Evolutionary conservation across 2,113 vertebrate species (phyloP), one percentile per base, ranked within the genome.

Genomic region (Chamaetylas fuelleborni): DNA sequence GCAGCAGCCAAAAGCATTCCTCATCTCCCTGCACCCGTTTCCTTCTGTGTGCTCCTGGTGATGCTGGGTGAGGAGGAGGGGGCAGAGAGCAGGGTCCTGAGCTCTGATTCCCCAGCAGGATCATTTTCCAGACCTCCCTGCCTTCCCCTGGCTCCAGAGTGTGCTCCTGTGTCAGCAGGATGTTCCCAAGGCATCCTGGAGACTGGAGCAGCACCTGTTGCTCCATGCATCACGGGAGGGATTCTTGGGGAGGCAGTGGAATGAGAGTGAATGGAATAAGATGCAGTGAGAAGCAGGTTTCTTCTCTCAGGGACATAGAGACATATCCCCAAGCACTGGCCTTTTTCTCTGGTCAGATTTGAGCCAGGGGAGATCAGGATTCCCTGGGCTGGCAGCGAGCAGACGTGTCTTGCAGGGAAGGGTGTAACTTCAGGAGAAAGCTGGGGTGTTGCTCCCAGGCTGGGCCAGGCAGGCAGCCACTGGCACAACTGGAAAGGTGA

Each of bases 401-500:
- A 66, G 16, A 43, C 6, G 0, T 51, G 65, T 62, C 78, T 73
- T 56, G 31, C 2, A 12, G 85, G 67, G 74, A 71, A 67, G 90
- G 93, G 90, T 64, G 86, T 58, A 29, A 61, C 86, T 53, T 19
- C 42, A 14, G 90, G 51, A 76, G 96, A 91, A 58, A 72, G 82
- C 40, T 16, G 76, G 66, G 70, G 23, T 62, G 92, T 16, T 73
- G 47, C 56, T 93, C 16, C 25, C 54, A 6, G 70, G 51, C 81
- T 70, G 85, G 51, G 81, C 78, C 78, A 38, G 69, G 38, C 17
- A 5, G 64, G 71, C 64, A 94, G 71, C 70, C 92, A 67, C 92
- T 22, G 92, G 88, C 76, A 42, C 83, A 29, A 90, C 95, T 93
- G 94, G 92, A 93, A 94, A 88, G 60, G 92, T 28, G 83, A 61